phyloP scores from a whole-genome alignment of 1,140 invertebrate genomes.

The Stenopsyche tienmushanensis region DNA sequence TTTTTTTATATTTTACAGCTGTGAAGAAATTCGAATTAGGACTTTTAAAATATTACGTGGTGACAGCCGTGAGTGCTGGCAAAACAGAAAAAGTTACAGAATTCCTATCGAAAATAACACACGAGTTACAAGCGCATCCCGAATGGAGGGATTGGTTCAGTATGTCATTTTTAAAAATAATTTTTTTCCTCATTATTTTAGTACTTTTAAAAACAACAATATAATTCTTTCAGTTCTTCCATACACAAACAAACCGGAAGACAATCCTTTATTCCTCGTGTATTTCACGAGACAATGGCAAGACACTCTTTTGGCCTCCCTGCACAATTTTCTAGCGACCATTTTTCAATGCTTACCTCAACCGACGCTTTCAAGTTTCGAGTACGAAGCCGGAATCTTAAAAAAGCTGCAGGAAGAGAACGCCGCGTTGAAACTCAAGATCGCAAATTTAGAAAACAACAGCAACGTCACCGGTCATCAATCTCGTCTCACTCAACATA shows the following conservation, averaged over 20 bases:
- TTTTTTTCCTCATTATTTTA: too few relatives aligned
- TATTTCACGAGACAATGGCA: slow-evolving; percentile 95
- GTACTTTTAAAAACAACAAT: slow-evolving; percentile 41
- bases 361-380: slow-evolving; percentile 81
- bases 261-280: slow-evolving; percentile 81
- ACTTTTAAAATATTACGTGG: slow-evolving; percentile 85
- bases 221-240: slow-evolving; percentile 84
- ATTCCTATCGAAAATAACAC: slow-evolving; percentile 86
- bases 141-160: slow-evolving; percentile 99
- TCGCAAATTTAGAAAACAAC: slow-evolving; percentile 47
- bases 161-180: too few relatives aligned
- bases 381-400: slow-evolving; percentile 79
- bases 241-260: slow-evolving; percentile 88
- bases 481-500: slow-evolving; percentile 58
- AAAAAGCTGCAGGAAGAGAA: slow-evolving; percentile 84
- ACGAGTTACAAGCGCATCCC: slow-evolving; percentile 81
- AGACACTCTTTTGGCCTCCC: slow-evolving; percentile 88
- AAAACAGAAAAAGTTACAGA: slow-evolving; percentile 84
- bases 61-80: slow-evolving; percentile 79
- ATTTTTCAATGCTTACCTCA: slow-evolving; percentile 85
- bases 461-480: slow-evolving; percentile 46
- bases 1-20: slow-evolving; percentile 60
- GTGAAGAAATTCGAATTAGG: slow-evolving; percentile 87
- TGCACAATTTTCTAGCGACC: slow-evolving; percentile 91
- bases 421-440: slow-evolving; percentile 60